phyloP scores from a whole-genome alignment of 2,113 vertebrate genomes.

The Fulmarus glacialis region DNA sequence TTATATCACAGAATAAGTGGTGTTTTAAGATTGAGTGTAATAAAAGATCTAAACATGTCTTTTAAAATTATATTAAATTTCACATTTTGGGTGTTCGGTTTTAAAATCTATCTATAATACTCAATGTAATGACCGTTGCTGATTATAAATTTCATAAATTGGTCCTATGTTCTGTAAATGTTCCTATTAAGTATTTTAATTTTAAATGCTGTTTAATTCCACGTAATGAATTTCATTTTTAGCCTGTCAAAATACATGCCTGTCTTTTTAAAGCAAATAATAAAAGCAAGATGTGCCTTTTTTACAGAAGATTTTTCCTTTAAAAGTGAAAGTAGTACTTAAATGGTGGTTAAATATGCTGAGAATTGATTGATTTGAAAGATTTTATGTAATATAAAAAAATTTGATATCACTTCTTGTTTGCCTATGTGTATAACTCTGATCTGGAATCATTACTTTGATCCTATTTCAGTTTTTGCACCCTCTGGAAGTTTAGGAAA shows the following conservation, averaged over 20 bases:
- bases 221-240: background rate
- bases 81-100: background rate
- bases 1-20: conserved; percentile 25
- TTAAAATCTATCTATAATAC: background rate
- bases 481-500: conserved; percentile 79
- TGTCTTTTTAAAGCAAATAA: conserved; percentile 49
- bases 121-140: background rate
- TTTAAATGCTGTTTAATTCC: conserved; percentile 34
- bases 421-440: conserved; percentile 50
- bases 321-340: background rate
- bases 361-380: background rate
- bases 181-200: conserved; percentile 6
- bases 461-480: conserved; percentile 69
- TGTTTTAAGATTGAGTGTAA: conserved; percentile 29
- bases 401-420: conserved; percentile 32
- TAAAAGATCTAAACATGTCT: conserved; percentile 39
- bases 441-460: conserved; percentile 69
- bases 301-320: conserved; percentile 9
- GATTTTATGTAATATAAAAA: background rate
- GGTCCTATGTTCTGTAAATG: conserved; percentile 17
- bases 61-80: background rate
- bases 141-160: background rate
- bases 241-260: conserved; percentile 15
- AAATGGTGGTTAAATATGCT: background rate
- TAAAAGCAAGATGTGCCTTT: conserved; percentile 52